phyloP scores from a whole-genome alignment of 2,888 invertebrate genomes.

The Heterodera filipjevi region DNA sequence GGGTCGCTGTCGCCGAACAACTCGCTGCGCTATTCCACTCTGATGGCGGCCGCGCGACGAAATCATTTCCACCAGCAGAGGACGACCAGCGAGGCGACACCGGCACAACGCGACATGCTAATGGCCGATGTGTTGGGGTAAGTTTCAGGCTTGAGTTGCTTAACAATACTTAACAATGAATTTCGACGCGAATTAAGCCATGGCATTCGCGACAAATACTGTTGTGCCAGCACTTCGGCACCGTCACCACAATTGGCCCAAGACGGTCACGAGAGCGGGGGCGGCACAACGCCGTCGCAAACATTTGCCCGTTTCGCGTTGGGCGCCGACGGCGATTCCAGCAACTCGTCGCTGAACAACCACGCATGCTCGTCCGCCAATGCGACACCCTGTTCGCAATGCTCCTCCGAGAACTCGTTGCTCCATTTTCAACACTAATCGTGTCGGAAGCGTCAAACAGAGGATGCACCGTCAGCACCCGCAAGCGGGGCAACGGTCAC shows the following conservation, averaged over 20 bases:
- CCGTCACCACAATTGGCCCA: conserved; percentile 16
- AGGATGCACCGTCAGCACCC: not conserved
- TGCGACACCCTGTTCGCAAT: conserved; percentile 19
- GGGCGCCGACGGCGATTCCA: conserved; percentile 24
- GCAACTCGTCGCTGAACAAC: conserved; percentile 21
- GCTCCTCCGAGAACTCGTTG: conserved; percentile 17
- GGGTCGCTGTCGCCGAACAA: conserved; percentile 26
- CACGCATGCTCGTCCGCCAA: not conserved
- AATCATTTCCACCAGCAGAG: conserved; percentile 27
- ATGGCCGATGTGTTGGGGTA: conserved; percentile 28
- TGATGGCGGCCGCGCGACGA: conserved; percentile 24
- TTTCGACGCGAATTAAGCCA: conserved; percentile 4
- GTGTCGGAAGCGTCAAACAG: not conserved
- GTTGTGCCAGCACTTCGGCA: conserved; percentile 24
- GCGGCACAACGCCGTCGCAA: conserved; percentile 2
- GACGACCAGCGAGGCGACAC: conserved; percentile 28
- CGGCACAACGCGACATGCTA: conserved; percentile 21
- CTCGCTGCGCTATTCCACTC: conserved; percentile 22
- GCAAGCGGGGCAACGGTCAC: conserved; percentile 5
- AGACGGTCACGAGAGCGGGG: not conserved
- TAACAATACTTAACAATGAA: not conserved
- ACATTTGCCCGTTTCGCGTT: conserved; percentile 15
- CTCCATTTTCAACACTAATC: conserved; percentile 6
- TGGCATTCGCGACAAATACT: conserved; percentile 25
- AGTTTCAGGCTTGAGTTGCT: not conserved